These are phyloP conservation scores for Eulemur mongoz DNA, from an alignment of 2,797 vertebrate species.

Conservation along the genomic window DNA sequence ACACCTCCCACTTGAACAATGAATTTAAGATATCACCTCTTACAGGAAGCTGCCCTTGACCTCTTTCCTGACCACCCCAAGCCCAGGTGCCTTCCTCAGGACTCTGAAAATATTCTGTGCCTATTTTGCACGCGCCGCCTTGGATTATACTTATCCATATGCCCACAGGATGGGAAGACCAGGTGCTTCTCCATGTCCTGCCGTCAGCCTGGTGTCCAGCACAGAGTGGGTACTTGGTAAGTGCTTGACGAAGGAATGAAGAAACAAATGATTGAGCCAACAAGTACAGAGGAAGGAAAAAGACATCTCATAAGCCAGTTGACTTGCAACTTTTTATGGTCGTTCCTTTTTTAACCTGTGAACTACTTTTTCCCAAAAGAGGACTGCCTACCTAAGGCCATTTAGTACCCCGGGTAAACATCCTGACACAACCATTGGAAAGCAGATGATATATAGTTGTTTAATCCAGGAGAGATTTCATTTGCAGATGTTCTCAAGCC, in stretches of 20 bases:
- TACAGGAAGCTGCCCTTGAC: background rate
- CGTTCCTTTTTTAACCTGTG: background rate
- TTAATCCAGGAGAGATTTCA: background rate
- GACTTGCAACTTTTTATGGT: background rate
- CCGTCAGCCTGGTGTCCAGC: background rate
- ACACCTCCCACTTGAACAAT: background rate
- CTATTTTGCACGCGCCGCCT: background rate
- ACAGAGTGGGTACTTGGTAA: background rate
- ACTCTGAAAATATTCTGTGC: background rate
- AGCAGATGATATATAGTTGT: background rate
- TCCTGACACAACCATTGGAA: background rate
- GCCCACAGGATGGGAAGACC: background rate
- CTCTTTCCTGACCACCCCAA: background rate
- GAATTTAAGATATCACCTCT: background rate
- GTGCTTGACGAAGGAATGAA: background rate
- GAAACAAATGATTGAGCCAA: background rate
- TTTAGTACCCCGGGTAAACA: background rate
- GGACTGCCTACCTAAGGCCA: background rate
- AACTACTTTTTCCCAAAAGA: background rate
- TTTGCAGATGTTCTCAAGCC: background rate
- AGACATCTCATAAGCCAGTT: background rate
- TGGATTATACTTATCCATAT: background rate
- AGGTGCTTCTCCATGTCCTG: background rate
- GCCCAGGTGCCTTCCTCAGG: background rate
- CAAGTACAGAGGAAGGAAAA: background rate